These are phyloP conservation scores for Eupelmus urozonus DNA, from an alignment of 2,888 invertebrate genomes.

Conservation along the genomic window DNA sequence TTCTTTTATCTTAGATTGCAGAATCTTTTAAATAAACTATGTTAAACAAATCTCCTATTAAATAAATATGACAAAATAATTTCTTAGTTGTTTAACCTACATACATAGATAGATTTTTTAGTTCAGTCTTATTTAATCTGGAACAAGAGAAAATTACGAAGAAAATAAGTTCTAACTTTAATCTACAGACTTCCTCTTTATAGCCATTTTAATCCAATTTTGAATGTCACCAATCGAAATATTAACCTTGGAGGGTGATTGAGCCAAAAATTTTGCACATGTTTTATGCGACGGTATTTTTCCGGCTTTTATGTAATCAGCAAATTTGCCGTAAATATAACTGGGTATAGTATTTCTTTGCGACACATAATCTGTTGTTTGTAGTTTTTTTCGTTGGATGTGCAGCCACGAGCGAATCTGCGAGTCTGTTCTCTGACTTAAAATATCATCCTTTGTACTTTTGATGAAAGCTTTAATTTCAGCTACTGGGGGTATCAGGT, in stretches of 20 bases:
- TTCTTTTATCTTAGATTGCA: too few relatives aligned
- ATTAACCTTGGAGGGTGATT: constrained; percentile 20
- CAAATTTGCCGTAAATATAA: constrained; percentile 14
- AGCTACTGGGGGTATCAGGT: not conserved
- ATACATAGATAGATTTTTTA: too few relatives aligned
- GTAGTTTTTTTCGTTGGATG: not conserved
- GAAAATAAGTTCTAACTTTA: constrained; percentile 1
- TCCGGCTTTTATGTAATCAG: not conserved
- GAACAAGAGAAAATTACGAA: too few relatives aligned
- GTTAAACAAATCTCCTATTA: too few relatives aligned
- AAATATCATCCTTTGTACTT: not conserved
- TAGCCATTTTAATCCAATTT: constrained; percentile 13
- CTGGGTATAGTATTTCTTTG: constrained; percentile 12
- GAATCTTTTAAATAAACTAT: too few relatives aligned
- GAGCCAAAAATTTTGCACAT: constrained; percentile 15
- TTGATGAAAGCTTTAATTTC: constrained; percentile 1
- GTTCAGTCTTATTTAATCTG: too few relatives aligned
- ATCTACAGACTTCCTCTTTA: constrained; percentile 10
- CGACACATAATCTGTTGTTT: not conserved
- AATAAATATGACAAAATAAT: too few relatives aligned
- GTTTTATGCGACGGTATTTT: constrained; percentile 2
- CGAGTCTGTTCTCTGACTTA: constrained; percentile 3
- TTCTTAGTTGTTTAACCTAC: too few relatives aligned
- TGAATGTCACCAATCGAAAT: constrained; percentile 14
- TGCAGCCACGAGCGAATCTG: constrained; percentile 25